phyloP scores from a whole-genome alignment of 2,113 vertebrate genomes.

The Grammomys surdaster region DNA sequence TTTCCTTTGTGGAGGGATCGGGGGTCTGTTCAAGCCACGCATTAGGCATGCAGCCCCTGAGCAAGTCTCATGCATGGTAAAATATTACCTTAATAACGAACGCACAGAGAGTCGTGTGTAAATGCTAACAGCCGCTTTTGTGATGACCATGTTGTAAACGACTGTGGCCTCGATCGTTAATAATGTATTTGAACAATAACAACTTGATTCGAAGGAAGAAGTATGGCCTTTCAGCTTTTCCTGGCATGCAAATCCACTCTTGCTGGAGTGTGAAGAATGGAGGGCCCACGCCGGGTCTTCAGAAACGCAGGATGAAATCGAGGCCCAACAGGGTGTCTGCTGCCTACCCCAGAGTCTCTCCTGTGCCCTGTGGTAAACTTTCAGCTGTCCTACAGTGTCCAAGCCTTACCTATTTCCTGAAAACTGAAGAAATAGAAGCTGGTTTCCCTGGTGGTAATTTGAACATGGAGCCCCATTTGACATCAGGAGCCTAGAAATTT shows the following conservation, averaged over 20 bases:
- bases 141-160: slow-evolving; percentile 78
- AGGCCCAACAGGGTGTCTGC: background rate
- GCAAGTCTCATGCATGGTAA: slow-evolving; percentile 72
- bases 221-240: slow-evolving; percentile 47
- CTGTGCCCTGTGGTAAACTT: background rate
- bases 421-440: background rate
- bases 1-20: slow-evolving; percentile 68
- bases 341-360: background rate
- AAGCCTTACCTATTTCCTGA: background rate
- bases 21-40: slow-evolving; percentile 39
- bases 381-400: background rate
- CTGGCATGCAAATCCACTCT: slow-evolving; percentile 54
- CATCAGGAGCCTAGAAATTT: background rate
- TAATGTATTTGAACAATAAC: slow-evolving; percentile 77
- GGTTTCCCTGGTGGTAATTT: background rate
- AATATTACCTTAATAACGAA: slow-evolving; percentile 81
- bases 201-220: slow-evolving; percentile 70
- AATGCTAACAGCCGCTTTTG: slow-evolving; percentile 79
- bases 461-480: background rate
- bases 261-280: background rate
- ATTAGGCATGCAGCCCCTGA: slow-evolving; percentile 74
- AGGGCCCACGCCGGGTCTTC: background rate
- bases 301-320: background rate
- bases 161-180: slow-evolving; percentile 72
- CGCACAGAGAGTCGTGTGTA: slow-evolving; percentile 75